Percentiles rank a stretch among this genome's conserved stretches.
phyloP scores from a whole-genome alignment of 2,113 vertebrate species.

The Rhinogobius similis region DNA sequence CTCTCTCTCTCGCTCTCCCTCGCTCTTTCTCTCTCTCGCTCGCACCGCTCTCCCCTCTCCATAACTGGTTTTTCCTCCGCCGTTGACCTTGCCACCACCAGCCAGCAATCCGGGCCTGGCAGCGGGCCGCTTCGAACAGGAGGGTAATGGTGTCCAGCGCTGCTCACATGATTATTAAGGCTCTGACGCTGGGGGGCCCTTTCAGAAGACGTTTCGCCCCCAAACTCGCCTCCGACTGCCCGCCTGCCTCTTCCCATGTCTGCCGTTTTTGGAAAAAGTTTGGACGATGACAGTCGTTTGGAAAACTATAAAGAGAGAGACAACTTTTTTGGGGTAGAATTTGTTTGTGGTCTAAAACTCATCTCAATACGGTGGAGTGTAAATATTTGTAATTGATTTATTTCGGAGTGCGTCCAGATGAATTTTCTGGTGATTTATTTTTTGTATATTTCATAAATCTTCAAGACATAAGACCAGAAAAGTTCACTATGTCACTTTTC shows the following conservation, averaged over 20 bases:
- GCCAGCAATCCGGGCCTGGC: constrained; percentile 79
- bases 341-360: constrained; percentile 41
- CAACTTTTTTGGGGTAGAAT: constrained; percentile 49
- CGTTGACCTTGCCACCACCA: constrained; percentile 84
- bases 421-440: background rate
- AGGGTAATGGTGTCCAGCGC: constrained; percentile 81
- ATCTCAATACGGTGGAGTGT: constrained; percentile 16
- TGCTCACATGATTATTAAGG: constrained; percentile 82
- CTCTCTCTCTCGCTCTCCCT: constrained; percentile 68
- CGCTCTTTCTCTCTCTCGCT: constrained; percentile 69
- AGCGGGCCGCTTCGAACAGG: constrained; percentile 78
- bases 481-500: too few relatives aligned
- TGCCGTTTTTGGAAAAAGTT: constrained; percentile 67
- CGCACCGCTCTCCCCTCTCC: too few relatives aligned
- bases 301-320: constrained; percentile 57
- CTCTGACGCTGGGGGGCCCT: constrained; percentile 76
- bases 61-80: constrained; percentile 83
- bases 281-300: constrained; percentile 68
- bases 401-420: background rate
- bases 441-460: too few relatives aligned
- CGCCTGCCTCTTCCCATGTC: constrained; percentile 60
- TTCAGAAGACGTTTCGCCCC: constrained; percentile 60
- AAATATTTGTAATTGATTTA: background rate
- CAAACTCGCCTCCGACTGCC: constrained; percentile 25
- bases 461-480: too few relatives aligned